Evolutionary conservation across 2,797 vertebrate genomes (phyloP).

Genomic region (Dicrostonyx torquatus): DNA sequence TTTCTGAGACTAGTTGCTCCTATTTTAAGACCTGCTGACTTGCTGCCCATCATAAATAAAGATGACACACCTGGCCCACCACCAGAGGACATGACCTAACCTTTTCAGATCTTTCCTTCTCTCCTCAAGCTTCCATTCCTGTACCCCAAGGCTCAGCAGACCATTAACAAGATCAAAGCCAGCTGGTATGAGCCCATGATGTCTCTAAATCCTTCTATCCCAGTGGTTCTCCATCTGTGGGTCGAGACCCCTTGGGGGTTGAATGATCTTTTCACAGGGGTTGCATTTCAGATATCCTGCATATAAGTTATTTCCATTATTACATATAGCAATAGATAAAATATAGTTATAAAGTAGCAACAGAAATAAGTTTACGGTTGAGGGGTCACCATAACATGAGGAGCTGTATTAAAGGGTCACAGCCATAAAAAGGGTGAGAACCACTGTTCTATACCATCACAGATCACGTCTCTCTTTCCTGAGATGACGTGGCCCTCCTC

Average conservation of each 20-base stretch:
- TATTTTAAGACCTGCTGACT: constrained; percentile 72
- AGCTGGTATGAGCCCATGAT: not conserved
- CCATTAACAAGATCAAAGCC: constrained; percentile 73
- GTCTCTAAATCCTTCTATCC: constrained; percentile 56
- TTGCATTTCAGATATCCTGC: not conserved
- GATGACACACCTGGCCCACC: constrained; percentile 68
- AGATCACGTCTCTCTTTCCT: not conserved
- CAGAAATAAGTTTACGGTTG: not conserved
- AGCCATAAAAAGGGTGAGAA: too few species aligned
- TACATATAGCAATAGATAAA: not conserved
- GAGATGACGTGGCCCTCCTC: not conserved
- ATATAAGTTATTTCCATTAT: not conserved
- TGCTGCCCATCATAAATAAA: constrained; percentile 63
- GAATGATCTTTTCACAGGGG: not conserved
- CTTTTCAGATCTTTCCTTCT: constrained; percentile 65
- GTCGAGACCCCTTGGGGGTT: not conserved
- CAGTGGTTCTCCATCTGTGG: not conserved
- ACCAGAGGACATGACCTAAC: constrained; percentile 59
- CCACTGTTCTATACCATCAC: not conserved
- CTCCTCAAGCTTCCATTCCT: constrained; percentile 62
- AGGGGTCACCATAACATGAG: not conserved
- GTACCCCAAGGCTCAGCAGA: constrained; percentile 30
- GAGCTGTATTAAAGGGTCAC: not conserved
- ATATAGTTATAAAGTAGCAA: not conserved
- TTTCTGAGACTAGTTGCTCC: constrained; percentile 63